A percentile compares a stretch with the other conserved stretches of the same genome.
Evolutionary conservation across 2,113 vertebrate genomes (phyloP).

Genomic region (Phalacrocorax brasilianus): DNA sequence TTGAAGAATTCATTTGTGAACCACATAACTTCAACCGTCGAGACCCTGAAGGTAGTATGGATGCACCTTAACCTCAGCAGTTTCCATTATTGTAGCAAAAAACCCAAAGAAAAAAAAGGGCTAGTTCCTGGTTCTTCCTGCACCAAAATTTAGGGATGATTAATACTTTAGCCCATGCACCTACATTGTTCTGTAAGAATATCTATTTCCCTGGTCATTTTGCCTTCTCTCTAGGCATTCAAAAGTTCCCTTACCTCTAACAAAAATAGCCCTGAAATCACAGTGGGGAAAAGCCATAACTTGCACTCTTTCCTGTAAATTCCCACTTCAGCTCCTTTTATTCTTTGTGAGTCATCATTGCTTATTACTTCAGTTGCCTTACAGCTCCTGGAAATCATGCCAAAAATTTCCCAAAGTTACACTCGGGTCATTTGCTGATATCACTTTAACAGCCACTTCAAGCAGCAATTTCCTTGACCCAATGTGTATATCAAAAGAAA

Average conservation of each 20-base stretch:
- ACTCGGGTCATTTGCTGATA: constrained; percentile 16
- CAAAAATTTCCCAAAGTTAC: constrained; percentile 38
- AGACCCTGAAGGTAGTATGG: not conserved
- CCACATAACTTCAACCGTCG: not conserved
- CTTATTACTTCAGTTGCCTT: constrained; percentile 8
- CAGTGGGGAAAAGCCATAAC: constrained; percentile 1
- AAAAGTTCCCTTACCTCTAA: not conserved
- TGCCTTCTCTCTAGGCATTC: not conserved
- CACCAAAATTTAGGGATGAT: not conserved
- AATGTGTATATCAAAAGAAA: not conserved
- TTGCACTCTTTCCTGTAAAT: constrained; percentile 27
- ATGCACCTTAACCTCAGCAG: not conserved
- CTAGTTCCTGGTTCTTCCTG: not conserved
- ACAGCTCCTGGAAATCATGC: constrained; percentile 13
- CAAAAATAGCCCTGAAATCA: constrained; percentile 26
- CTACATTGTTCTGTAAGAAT: not conserved
- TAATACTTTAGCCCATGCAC: not conserved
- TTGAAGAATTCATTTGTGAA: not conserved
- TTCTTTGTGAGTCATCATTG: constrained; percentile 11
- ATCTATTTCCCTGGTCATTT: not conserved
- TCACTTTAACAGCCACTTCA: not conserved
- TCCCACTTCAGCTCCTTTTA: constrained; percentile 25
- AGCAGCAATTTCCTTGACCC: not conserved
- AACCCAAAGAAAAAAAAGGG: too few relatives aligned
- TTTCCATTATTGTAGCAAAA: not conserved